These are phyloP conservation scores for Adoxophyes honmai DNA, from an alignment of 1,140 invertebrate genomes.

Conservation along the genomic window DNA sequence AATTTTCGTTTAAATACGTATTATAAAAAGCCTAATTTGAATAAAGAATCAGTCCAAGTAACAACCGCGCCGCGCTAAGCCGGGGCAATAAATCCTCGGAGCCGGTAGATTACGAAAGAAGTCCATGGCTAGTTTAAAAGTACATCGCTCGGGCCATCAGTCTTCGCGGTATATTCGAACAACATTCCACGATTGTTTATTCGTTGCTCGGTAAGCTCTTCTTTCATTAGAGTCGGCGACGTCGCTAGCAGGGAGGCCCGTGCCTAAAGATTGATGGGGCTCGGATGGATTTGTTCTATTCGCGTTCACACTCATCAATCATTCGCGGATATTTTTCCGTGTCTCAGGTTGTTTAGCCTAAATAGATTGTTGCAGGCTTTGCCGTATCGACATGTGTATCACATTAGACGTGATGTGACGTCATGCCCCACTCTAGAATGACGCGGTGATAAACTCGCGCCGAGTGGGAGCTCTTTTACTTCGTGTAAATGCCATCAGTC, in stretches of 20 bases:
- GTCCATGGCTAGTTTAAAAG: conserved; percentile 20
- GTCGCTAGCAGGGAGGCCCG: conserved; percentile 53
- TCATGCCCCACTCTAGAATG: neutral
- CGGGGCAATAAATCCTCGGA: neutral
- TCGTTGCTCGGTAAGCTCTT: conserved; percentile 65
- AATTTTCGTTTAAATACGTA: conserved; percentile 3
- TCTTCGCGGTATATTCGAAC: conserved; percentile 59
- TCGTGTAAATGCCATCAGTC: too few species aligned
- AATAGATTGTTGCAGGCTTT: conserved; percentile 69
- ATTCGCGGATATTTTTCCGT: conserved; percentile 75
- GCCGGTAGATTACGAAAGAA: conserved; percentile 11
- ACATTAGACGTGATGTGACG: conserved; percentile 41
- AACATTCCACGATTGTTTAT: conserved; percentile 71
- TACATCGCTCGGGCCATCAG: conserved; percentile 42
- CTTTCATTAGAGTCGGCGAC: conserved; percentile 69
- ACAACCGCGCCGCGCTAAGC: neutral
- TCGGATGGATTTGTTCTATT: conserved; percentile 73
- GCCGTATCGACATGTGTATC: conserved; percentile 60
- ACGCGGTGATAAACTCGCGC: neutral
- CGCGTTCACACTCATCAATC: conserved; percentile 71
- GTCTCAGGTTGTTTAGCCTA: conserved; percentile 73
- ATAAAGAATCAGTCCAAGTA: too few species aligned
- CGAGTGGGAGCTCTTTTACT: neutral
- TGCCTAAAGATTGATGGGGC: conserved; percentile 68
- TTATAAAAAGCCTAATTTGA: neutral